These are phyloP conservation scores for Apomyelois bistriatella DNA, from an alignment of 2,888 invertebrate species.

Conservation along the genomic window DNA sequence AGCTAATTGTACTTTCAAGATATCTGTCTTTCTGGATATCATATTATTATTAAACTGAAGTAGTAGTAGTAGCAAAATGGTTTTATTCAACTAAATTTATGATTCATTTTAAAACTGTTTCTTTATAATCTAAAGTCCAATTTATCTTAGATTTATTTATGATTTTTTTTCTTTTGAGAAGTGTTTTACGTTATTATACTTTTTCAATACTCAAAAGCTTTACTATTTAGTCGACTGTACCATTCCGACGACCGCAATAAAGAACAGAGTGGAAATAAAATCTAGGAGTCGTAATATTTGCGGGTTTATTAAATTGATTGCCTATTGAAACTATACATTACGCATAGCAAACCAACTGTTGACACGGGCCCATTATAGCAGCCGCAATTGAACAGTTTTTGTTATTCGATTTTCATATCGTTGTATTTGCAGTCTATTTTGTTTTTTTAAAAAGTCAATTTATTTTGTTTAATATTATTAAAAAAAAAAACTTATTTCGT, in stretches of 20 bases:
- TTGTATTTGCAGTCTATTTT: neutral
- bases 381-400: constrained; percentile 10
- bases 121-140: no score
- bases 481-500: no score
- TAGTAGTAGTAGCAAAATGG: constrained; percentile 45
- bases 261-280: constrained; percentile 64
- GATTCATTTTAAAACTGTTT: neutral
- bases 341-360: constrained; percentile 52
- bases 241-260: constrained; percentile 54
- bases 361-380: constrained; percentile 34
- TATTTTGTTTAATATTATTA: no score
- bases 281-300: constrained; percentile 46
- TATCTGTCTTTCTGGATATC: constrained; percentile 63
- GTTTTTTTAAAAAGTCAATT: neutral
- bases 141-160: no score
- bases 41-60: constrained; percentile 52
- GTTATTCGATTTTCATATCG: neutral
- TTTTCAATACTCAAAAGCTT: neutral
- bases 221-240: constrained; percentile 49
- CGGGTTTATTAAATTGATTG: constrained; percentile 64
- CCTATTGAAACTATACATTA: constrained; percentile 48
- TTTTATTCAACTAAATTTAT: constrained; percentile 1
- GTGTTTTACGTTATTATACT: no score
- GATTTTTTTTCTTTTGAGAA: no score
- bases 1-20: constrained; percentile 56